phyloP scores from a whole-genome alignment of 2,888 invertebrate genomes.

The Drosophila anceps region DNA sequence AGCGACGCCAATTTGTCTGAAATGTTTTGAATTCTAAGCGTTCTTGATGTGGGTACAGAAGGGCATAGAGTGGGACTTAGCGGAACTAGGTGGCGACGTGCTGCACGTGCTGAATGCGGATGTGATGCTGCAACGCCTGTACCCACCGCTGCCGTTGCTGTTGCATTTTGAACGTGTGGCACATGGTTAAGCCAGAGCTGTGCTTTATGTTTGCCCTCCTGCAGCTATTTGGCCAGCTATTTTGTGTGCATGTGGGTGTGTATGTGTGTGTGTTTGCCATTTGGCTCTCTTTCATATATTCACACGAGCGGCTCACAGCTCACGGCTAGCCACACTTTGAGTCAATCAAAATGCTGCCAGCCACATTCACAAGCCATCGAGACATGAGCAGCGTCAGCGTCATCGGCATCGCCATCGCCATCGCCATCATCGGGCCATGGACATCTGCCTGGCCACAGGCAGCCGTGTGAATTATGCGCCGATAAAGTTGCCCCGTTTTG shows the following conservation, averaged over 20 bases:
- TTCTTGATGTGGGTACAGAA: neutral
- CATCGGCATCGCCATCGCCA: constrained; percentile 27
- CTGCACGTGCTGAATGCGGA: constrained; percentile 55
- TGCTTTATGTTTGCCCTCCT: constrained; percentile 30
- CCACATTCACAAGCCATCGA: constrained; percentile 23
- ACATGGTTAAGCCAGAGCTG: constrained; percentile 12
- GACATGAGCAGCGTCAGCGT: constrained; percentile 6
- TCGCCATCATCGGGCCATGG: constrained; percentile 15
- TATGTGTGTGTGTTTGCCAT: constrained; percentile 32
- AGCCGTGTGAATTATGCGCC: constrained; percentile 76
- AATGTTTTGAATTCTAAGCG: constrained; percentile 75
- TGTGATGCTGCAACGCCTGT: constrained; percentile 41
- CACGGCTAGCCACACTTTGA: constrained; percentile 17
- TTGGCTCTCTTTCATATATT: constrained; percentile 59
- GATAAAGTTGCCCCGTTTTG: constrained; percentile 73
- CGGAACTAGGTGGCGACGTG: constrained; percentile 51
- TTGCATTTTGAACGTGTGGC: constrained; percentile 34
- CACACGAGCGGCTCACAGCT: constrained; percentile 40
- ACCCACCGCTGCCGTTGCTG: constrained; percentile 11
- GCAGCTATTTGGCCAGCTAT: constrained; percentile 37
- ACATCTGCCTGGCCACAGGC: constrained; percentile 35
- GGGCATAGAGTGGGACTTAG: neutral
- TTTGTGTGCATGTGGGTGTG: constrained; percentile 15
- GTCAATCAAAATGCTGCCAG: constrained; percentile 66
- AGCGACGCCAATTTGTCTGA: constrained; percentile 81